Evolutionary conservation across 35 echinoderm and acorn worm species (phyloP), one percentile per base, ranked within the genome.

Genomic region (Apostichopus californicus): DNA sequence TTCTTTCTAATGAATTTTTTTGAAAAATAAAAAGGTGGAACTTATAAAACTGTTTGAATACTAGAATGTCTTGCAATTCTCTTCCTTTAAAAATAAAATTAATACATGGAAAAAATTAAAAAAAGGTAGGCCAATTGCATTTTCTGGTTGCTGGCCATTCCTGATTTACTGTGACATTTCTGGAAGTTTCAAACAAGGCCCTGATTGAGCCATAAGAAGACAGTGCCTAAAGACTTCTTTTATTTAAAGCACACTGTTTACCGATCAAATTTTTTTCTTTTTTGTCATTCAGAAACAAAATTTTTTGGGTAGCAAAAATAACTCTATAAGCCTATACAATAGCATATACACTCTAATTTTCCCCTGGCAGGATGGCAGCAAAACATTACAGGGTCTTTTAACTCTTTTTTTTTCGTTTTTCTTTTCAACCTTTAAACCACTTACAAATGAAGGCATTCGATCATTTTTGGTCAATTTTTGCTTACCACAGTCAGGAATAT

Each of bases 301-400:
- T 66, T 68, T 80, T 34, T 90, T 90, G 88, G 88, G 73, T 90
- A 90, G 73, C 88, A 90, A 90, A 90, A 90, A 90, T 90, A 90
- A 90, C 73, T 90, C 70, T 90, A 77, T 64, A 90, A 90, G 68
- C 73, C 57, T 90, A 77, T 90, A 77, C 68, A 90, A 78, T 90
- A 77, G 88, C 88, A 90, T 90, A 90, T 77, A 90, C 70, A 90
- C 18, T 79, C 80, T 70, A 53, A 46, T 46, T 46, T 46, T 52
- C 46, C 80, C 55, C 80, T 82, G 80, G 80, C 55, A 55, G 80
- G 46, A 53, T 90, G 68, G 70, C 88, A 90, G 88, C 68, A 90
- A 90, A 46, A 90, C 65, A 88, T 88, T 60, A 77, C 73, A 68
- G 70, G 68, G 73, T 25, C 57, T 78, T 77, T 46, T 46, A 46